phyloP scores from a whole-genome alignment of 2,113 vertebrate species.

The Pelmatolapia mariae region DNA sequence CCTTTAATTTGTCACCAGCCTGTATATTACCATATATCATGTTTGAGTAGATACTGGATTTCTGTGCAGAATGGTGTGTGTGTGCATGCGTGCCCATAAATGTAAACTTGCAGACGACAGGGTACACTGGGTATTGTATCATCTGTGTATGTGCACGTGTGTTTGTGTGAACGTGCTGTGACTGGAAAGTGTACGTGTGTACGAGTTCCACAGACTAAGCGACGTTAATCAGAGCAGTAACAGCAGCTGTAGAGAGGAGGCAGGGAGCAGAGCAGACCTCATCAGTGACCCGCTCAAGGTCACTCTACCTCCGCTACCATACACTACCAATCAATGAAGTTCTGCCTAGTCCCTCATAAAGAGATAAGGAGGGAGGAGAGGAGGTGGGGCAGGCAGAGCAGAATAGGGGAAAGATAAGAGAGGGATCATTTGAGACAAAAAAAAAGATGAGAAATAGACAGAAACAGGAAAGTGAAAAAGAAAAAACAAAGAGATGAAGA shows the following conservation, averaged over 20 bases:
- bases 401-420: background rate
- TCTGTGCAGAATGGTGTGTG: background rate
- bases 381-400: background rate
- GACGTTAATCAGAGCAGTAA: conserved; percentile 43
- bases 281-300: conserved; percentile 66
- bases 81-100: background rate
- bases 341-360: conserved; percentile 40
- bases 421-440: conserved; percentile 19
- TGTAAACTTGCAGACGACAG: background rate
- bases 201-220: conserved; percentile 22
- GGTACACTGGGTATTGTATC: background rate
- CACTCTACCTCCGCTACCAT: conserved; percentile 45
- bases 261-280: conserved; percentile 31
- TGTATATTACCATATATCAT: background rate
- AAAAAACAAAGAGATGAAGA: background rate
- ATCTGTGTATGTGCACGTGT: background rate
- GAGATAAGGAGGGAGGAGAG: background rate
- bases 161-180: background rate
- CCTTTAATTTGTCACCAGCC: background rate
- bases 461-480: background rate
- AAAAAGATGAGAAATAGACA: background rate
- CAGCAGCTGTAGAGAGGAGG: conserved; percentile 21
- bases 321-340: conserved; percentile 63
- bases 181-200: conserved; percentile 6
- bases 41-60: background rate